Evolutionary conservation across 2,113 vertebrate species (phyloP), one percentile per base, ranked within the genome.

Genomic region (Sclerurus mexicanus): DNA sequence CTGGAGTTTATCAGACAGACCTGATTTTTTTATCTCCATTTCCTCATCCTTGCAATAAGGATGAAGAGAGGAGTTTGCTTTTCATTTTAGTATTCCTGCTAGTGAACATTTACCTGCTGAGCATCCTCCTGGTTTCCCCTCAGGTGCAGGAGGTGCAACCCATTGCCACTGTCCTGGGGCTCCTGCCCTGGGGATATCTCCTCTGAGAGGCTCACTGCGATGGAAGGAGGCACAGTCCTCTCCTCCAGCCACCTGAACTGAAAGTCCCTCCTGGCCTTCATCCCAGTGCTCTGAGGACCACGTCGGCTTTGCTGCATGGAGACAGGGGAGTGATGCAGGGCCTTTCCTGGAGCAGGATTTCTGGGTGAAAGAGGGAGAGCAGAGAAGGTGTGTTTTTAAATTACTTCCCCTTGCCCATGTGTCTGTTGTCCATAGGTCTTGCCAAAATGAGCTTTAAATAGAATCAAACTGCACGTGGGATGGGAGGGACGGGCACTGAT

Each of bases 111-210:
- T 44, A 40, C 17, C 17, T 58, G 53, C 71, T 31, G 46, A 71
- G 74, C 16, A 39, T 21, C 5, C 13, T 21, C 5, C 13, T 0
- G 1, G 2, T 30, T 82, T 3, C 23, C 39, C 46, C n/a, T 62
- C 2, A 7, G 30, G 62, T 42, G 74, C 56, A 49, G 50, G n/a
- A 62, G 50, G 24, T 60, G 50, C 4, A 2, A 58, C 49, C 58
- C 35, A 10, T 0, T 0, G 0, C 7, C 27, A 21, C 31, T 11
- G 14, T 3, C 8, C 11, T 13, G 33, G 25, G 28, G 14, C 42
- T 86, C 6, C 25, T 79, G 47, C 33, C 14, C 9, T 0, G 0
- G 33, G 39, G 14, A 2, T 40, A 5, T 27, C 33, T 44, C 28
- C 67, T 47, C 18, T 0, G 0, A 49, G 53, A 14, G 16, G 30